Conservation (phyloP, 2,888 invertebrate species). For the Mesodorylaimus sp. region DNA sequence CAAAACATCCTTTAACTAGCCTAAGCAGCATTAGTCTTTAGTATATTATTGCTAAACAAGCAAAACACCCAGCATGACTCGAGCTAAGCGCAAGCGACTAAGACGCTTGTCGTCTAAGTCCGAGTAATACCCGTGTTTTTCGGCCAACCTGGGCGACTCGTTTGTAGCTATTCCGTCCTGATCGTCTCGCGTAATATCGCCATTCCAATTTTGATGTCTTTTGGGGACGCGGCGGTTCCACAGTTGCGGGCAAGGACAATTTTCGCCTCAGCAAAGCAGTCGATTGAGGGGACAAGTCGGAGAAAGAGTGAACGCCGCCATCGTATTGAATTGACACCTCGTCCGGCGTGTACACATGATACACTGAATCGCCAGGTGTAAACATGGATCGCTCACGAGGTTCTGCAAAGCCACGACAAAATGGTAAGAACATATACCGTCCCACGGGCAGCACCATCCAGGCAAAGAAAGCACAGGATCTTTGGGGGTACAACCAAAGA, state of each 20-base stretch:
- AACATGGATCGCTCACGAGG: not conserved
- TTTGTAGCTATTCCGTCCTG: not conserved
- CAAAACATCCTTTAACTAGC: not conserved
- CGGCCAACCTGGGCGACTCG: constrained; percentile 22
- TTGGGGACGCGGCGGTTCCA: constrained; percentile 70
- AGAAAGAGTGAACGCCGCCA: constrained; percentile 3
- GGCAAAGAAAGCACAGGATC: too few relatives aligned
- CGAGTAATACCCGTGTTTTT: constrained; percentile 28
- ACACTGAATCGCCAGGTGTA: not conserved
- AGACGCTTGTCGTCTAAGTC: constrained; percentile 65
- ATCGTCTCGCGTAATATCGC: constrained; percentile 63
- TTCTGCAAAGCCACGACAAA: not conserved
- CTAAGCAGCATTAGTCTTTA: not conserved
- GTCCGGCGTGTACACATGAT: not conserved
- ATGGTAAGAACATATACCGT: not conserved
- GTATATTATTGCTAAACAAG: not conserved
- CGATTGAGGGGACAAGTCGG: not conserved
- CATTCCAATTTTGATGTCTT: constrained; percentile 81
- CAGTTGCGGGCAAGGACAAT: not conserved
- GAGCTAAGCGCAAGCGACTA: constrained; percentile 23
- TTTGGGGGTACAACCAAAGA: not conserved
- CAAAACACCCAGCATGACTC: not conserved
- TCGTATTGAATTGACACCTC: not conserved
- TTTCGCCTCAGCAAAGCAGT: constrained; percentile 5
- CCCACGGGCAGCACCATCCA: not conserved